Base-by-base conservation (phyloP, 2,888 invertebrate genomes). In the Agrotis clavis region DNA sequence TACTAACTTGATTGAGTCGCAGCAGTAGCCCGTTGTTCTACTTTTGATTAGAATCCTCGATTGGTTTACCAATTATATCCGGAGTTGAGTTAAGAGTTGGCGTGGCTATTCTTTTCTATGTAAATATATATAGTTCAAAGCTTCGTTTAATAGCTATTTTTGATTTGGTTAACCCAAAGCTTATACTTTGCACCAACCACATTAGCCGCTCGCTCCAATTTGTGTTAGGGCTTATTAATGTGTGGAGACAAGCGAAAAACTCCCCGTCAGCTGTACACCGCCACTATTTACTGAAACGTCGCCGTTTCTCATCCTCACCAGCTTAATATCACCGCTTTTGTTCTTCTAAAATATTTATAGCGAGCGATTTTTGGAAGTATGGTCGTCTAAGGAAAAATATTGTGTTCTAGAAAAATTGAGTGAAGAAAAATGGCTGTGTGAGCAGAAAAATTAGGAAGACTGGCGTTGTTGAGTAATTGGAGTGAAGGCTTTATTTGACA, bases 191-290 rank as follows among this genome's bases (percentile, higher is more conserved):
- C 2, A 67, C 90, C 89, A 82, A 19, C 16, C 64, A 64, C 67
- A 75, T 82, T 83, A 84, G 83, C 86, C 82, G 87, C 88, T 90
- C 87, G 81, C 88, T 89, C 88, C 90, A 92, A 93, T 94, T 93
- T 92, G 89, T 90, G 91, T 92, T 91, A 91, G 88, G 83, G 85
- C 85, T 90, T 90, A 90, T 90, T 92, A 92, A 93, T 90, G 90
- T 86, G 82, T 82, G 81, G 85, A 88, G 89, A 90, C 90, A 88
- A 85, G 90, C 87, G 88, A 90, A 91, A 92, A 91, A 90, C 88
- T 86, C 83, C 83, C 83, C 83, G 84, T 88, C 86, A 87, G 80
- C 84, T 82, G 83, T 81, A 86, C 66, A 76, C 74, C 79, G 66
- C 73, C 84, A 86, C 84, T 84, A 84, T 86, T 83, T 86, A 81